Evolutionary conservation across 2,113 vertebrate genomes (phyloP).

Genomic region (Myxocyprinus asiaticus): DNA sequence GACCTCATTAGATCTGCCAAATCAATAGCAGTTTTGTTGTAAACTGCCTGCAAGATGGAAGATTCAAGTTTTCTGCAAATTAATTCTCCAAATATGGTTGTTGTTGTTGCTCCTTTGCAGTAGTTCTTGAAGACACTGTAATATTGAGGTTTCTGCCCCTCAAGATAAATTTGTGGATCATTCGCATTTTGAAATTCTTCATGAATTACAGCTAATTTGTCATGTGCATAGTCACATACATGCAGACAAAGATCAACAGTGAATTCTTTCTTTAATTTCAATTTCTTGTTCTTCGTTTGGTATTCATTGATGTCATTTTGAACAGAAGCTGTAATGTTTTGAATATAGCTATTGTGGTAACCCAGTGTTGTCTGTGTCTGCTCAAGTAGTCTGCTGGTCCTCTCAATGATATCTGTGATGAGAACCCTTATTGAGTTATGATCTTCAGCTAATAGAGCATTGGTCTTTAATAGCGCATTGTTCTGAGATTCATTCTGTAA

Average conservation of each 20-base stretch:
- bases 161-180: constrained; percentile 63
- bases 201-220: constrained; percentile 60
- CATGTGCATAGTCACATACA: constrained; percentile 49
- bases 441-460: too few relatives aligned
- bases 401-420: not conserved
- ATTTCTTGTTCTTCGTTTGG: constrained; percentile 22
- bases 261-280: constrained; percentile 35
- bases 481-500: too few relatives aligned
- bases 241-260: constrained; percentile 39
- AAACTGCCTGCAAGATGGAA: constrained; percentile 44
- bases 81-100: constrained; percentile 61
- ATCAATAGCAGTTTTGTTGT: constrained; percentile 55
- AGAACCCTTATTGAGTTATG: constrained; percentile 3
- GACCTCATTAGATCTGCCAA: constrained; percentile 63
- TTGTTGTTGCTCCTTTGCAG: constrained; percentile 64
- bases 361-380: constrained; percentile 9
- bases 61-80: constrained; percentile 65
- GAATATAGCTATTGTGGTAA: constrained; percentile 27
- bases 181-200: constrained; percentile 56
- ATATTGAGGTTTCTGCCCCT: constrained; percentile 67
- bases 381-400: constrained; percentile 2
- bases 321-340: constrained; percentile 61
- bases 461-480: too few relatives aligned
- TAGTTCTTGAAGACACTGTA: constrained; percentile 66
- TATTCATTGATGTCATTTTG: not conserved